These are phyloP conservation scores for Erythrocebus patas DNA, from an alignment of 2,113 vertebrate species.

Conservation along the genomic window DNA sequence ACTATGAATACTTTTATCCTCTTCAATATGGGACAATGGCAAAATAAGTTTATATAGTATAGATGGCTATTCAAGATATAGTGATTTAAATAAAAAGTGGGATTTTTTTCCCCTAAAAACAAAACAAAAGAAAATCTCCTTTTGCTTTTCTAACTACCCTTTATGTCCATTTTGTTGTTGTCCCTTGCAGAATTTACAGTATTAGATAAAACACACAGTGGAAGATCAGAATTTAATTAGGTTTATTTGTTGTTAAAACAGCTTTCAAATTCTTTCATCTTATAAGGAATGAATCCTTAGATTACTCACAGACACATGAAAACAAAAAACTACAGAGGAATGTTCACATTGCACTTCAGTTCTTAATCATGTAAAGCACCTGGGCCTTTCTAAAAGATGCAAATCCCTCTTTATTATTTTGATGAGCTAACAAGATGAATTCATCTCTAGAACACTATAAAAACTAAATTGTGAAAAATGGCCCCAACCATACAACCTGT, in stretches of 20 bases:
- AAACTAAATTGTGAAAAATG: conserved; percentile 8
- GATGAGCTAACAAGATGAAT: conserved; percentile 1
- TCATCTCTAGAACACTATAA: background rate
- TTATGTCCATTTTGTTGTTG: background rate
- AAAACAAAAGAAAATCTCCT: background rate
- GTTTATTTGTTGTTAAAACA: conserved; percentile 44
- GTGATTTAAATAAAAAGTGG: background rate
- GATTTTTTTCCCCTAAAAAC: background rate
- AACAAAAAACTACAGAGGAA: background rate
- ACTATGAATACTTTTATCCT: background rate
- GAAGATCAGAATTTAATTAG: conserved; percentile 49
- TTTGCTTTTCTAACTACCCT: background rate
- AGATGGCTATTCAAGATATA: background rate
- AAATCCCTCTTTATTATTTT: conserved; percentile 26
- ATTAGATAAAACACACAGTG: background rate
- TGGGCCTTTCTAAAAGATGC: conserved; percentile 30
- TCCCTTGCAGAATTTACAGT: conserved; percentile 35
- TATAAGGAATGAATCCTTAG: conserved; percentile 19
- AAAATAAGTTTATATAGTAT: background rate
- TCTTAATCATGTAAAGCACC: conserved; percentile 36
- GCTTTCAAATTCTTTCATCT: conserved; percentile 51
- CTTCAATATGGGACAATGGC: background rate
- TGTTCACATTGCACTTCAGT: background rate
- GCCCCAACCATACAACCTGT: background rate
- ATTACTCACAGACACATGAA: conserved; percentile 22